Conservation (phyloP, 2,888 invertebrate genomes). For the Morpho helenor region DNA sequence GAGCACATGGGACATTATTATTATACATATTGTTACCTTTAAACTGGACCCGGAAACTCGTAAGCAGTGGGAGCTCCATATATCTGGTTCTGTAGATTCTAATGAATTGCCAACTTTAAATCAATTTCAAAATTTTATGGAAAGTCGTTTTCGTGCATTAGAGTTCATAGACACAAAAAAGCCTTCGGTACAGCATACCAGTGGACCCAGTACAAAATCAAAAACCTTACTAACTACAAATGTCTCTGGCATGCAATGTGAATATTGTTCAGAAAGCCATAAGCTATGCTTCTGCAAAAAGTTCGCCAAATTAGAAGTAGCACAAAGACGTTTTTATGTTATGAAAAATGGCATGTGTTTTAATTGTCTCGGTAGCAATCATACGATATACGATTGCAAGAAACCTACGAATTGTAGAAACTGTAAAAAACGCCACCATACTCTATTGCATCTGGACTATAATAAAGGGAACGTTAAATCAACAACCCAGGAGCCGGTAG, state of each 20-base stretch:
- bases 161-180: constrained; percentile 10
- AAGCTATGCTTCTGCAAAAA: constrained; percentile 14
- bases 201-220: background rate
- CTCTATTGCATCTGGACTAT: constrained; percentile 21
- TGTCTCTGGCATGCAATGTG: background rate
- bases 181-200: background rate
- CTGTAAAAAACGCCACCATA: constrained; percentile 25
- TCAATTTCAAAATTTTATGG: constrained; percentile 12
- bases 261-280: constrained; percentile 7
- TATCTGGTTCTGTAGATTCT: constrained; percentile 25
- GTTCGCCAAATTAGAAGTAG: constrained; percentile 1
- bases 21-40: too few relatives aligned
- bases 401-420: constrained; percentile 19
- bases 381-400: constrained; percentile 17
- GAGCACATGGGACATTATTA: constrained; percentile 1
- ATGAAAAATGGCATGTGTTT: constrained; percentile 20
- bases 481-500: too few relatives aligned
- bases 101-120: constrained; percentile 19
- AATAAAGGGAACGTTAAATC: too few relatives aligned
- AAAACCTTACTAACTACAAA: background rate
- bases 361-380: constrained; percentile 24
- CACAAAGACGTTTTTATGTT: constrained; percentile 13
- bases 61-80: background rate
- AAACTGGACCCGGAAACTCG: too few relatives aligned
- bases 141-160: constrained; percentile 11